Base-by-base conservation (phyloP, 2,113 vertebrate genomes). In the Lutjanus erythropterus region DNA sequence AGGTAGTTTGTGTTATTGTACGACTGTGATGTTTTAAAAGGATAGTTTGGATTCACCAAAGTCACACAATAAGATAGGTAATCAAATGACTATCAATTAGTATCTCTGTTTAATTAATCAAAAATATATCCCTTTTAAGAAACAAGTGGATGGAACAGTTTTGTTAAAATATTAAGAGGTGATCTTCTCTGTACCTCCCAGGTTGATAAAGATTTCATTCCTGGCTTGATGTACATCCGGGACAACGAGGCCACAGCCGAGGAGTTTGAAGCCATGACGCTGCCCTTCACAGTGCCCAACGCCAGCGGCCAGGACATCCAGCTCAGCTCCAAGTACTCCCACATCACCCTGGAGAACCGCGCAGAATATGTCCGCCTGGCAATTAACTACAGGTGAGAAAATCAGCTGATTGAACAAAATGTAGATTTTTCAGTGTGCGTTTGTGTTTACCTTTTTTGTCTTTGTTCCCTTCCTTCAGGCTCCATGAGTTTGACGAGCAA, bases 161-260 rank as follows among this genome's bases (percentile, higher is more conserved):
- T 12, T 46, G 25, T 52, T n/a, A 9, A 31, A 33, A 25, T 29
- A 12, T 18, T 3, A 21, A 56, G 2, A 0, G 4, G 2, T 44
- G 5, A 52, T 84, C 39, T 44, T 0, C 23, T 72, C 29, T 70
- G 7, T 10, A 18, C 21, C 18, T 27, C 3, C 1, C 90, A 99
- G 98, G 98, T 99, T 39, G 98, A 99, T 94, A 99, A 99, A 87
- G 98, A 99, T 91, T 99, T 99, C 83, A 99, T 99, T 92, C 98
- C 98, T 16, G 98, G 98, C 9, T 94, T 99, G 78, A 99, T 99
- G 98, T 99, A 99, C 85, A 99, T 99, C 90, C 95, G 98, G 42
- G 98, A 99, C 93, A 99, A 98, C 0, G 98, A 99, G 90, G 97
- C 98, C 37, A 97, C 97, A 19, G 96, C 97, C 0, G 97, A 98